Conservation (phyloP, 92 coral and sea anemone species). For the Phymanthus crucifer region DNA sequence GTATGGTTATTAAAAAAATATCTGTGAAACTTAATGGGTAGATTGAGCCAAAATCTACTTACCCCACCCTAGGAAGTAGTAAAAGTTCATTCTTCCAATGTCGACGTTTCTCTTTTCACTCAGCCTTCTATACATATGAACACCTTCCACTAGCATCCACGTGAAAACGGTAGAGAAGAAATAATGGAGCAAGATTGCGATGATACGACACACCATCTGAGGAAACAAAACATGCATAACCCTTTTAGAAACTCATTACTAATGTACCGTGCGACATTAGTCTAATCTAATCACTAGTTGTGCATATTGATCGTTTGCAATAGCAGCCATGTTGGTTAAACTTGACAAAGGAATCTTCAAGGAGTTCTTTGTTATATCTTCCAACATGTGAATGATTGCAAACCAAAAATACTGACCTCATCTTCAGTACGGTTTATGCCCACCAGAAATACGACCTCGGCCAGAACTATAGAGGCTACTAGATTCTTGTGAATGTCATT, state of each 20-base stretch:
- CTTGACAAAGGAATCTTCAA: no score
- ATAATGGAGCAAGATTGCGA: constrained; percentile 88
- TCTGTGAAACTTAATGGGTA: not conserved
- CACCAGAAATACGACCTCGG: constrained; percentile 79
- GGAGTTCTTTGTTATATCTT: no score
- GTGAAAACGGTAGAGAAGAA: constrained; percentile 97
- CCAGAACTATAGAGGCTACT: constrained; percentile 79
- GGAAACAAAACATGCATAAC: not conserved
- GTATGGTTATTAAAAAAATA: no score
- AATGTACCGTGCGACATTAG: not conserved
- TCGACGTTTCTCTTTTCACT: constrained; percentile 94
- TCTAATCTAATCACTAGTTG: not conserved
- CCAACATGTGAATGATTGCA: no score
- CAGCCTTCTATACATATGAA: constrained; percentile 95
- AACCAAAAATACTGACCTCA: constrained; percentile 52
- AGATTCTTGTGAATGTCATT: constrained; percentile 83
- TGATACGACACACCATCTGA: constrained; percentile 81
- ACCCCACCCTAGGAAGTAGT: constrained; percentile 99
- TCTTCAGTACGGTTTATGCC: constrained; percentile 89
- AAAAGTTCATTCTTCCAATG: constrained; percentile 92
- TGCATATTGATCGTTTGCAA: no score
- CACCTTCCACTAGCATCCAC: constrained; percentile 98
- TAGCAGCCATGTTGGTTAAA: no score
- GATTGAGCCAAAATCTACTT: constrained; percentile 30
- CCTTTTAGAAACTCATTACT: not conserved